A percentile compares a stretch with the other conserved stretches of the same genome.
These are phyloP conservation scores for Drosophila putrida DNA, from an alignment of 2,888 invertebrate species.

Conservation along the genomic window DNA sequence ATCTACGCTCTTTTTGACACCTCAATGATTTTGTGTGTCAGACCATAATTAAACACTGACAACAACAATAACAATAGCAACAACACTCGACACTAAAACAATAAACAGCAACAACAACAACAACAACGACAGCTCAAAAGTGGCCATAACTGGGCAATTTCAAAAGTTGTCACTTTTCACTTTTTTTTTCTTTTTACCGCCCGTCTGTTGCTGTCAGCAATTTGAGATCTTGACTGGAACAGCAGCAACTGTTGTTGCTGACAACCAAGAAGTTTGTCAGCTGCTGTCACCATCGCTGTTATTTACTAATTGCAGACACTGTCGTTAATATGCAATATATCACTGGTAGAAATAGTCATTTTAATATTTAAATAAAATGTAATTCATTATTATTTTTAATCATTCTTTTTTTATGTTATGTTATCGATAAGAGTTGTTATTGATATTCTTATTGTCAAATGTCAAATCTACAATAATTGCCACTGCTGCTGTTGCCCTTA, in stretches of 20 bases:
- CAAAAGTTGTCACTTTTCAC: conserved; percentile 69
- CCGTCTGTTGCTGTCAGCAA: conserved; percentile 39
- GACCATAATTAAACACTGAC: conserved; percentile 39
- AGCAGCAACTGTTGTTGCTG: conserved; percentile 10
- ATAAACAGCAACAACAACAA: conserved; percentile 34
- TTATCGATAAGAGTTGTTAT: conserved; percentile 11
- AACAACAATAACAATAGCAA: conserved; percentile 19
- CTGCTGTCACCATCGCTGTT: conserved; percentile 51
- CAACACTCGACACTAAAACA: conserved; percentile 31
- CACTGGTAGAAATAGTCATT: not conserved
- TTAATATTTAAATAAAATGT: not conserved
- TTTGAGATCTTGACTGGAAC: conserved; percentile 50
- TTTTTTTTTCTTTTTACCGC: conserved; percentile 39
- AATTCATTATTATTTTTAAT: not conserved
- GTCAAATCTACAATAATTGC: not conserved
- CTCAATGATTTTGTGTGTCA: conserved; percentile 72
- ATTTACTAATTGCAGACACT: conserved; percentile 51
- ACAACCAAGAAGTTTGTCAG: conserved; percentile 46
- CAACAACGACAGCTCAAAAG: conserved; percentile 1
- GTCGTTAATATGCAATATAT: conserved; percentile 4
- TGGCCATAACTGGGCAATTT: conserved; percentile 36
- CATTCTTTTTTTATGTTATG: not conserved
- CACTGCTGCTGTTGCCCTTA: not conserved
- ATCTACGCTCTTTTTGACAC: conserved; percentile 52
- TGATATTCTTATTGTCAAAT: not conserved